Percentiles rank a stretch among this genome's conserved stretches.
These are phyloP conservation scores for Eurypyga helias DNA, from an alignment of 2,113 vertebrate genomes.

Conservation along the genomic window DNA sequence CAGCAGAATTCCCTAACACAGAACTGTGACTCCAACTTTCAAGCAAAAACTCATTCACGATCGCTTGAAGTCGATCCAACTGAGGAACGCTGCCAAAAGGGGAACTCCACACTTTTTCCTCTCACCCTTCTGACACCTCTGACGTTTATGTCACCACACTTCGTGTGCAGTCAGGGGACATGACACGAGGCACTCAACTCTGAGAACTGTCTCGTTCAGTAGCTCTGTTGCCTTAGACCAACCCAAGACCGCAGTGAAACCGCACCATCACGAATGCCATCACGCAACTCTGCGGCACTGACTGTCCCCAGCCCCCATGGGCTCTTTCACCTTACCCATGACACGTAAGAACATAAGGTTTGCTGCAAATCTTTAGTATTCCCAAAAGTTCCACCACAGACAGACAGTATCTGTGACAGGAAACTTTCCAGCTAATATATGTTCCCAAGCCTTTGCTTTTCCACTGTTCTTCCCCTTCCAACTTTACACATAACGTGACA, in stretches of 20 bases:
- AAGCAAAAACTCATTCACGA: background rate
- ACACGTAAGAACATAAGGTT: background rate
- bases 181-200: background rate
- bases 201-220: background rate
- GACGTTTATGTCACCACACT: background rate
- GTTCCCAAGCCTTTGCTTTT: background rate
- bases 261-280: background rate
- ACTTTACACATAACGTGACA: background rate
- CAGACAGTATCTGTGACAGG: background rate
- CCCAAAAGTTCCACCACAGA: background rate
- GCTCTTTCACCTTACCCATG: background rate
- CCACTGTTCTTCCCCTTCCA: background rate
- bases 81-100: background rate
- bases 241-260: background rate
- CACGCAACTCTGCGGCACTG: background rate
- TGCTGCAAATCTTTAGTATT: background rate
- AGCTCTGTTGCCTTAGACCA: background rate
- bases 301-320: background rate
- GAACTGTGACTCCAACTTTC: background rate
- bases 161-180: rapidly evolving
- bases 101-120: background rate
- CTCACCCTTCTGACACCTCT: background rate
- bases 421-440: background rate
- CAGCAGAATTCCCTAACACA: background rate
- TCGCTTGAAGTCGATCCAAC: background rate